These are phyloP conservation scores for Brachionus koreanus DNA, from an alignment of 1,140 invertebrate species.

Conservation along the genomic window DNA sequence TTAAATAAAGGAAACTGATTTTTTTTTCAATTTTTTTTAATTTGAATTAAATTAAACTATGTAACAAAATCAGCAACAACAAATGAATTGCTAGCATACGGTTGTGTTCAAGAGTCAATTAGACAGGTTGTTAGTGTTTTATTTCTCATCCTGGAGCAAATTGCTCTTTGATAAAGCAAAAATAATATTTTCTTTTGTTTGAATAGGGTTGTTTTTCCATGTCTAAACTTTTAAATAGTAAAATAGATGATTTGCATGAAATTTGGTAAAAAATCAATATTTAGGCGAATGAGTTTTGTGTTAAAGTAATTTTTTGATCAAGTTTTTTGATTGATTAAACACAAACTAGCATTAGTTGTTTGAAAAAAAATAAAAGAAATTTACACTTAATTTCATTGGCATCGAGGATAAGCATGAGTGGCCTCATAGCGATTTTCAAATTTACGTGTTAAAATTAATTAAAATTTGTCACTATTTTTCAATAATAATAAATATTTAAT, in stretches of 20 bases:
- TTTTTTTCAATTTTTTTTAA: neutral
- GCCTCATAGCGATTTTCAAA: neutral
- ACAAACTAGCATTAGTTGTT: neutral
- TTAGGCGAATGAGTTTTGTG: neutral
- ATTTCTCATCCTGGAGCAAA: neutral
- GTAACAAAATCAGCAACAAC: too few species aligned
- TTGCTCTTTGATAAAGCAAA: neutral
- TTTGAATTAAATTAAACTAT: too few species aligned
- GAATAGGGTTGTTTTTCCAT: neutral
- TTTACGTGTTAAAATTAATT: neutral
- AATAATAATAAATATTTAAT: neutral
- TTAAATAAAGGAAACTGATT: neutral
- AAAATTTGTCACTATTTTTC: neutral
- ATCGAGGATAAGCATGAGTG: neutral
- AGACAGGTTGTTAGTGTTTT: neutral
- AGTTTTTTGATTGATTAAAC: neutral
- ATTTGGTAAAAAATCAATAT: neutral
- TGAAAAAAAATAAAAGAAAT: neutral
- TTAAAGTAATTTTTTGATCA: neutral
- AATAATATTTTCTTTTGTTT: neutral
- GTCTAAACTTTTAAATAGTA: neutral
- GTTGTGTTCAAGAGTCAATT: neutral
- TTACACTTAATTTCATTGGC: neutral
- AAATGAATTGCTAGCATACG: neutral
- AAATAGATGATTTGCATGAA: neutral